Evolutionary conservation across 2,113 vertebrate species (phyloP), one percentile per base, ranked within the genome.

Genomic region (Calonectris borealis): DNA sequence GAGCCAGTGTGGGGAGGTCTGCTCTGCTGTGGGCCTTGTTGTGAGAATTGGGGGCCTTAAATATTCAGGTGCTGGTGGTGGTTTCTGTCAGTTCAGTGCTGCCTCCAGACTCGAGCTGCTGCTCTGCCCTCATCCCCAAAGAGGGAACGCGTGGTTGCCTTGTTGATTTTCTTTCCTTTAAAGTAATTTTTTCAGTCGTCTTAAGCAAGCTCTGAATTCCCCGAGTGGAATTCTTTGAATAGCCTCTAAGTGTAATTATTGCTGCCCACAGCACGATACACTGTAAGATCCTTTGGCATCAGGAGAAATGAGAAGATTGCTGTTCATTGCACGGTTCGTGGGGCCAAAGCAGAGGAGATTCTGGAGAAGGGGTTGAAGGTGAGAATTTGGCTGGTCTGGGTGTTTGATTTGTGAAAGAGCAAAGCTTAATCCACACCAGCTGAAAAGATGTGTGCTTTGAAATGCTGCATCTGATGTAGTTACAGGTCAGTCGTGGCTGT

Each of bases 291-390:
- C 94, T 99, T 99, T 18, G 99, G 99, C 29, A 99, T 99, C 97
- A 98, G 99, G 96, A 99, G 99, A 76, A 99, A 99, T 81, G 99
- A 99, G 98, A 99, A 99, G 98, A 99, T 99, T 88, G 99, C 99
- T 18, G 99, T 99, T 94, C 99, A 99, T 55, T 99, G 99, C 97
- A 99, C 99, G 3, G 99, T 99, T 88, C 99, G 99, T 3, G 99
- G 99, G 82, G 99, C 99, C 96, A 99, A 99, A 97, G 99, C 99
- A 32, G 99, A 99, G 97, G 99, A 99, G 90, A 99, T 99, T 78
- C 97, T 99, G 96, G 99, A 99, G 97, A 99, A 99, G 80, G 99
- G 99, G n/a, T 96, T 99, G 38, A 99, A 99, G 98, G 98, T 98
- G 83, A 96, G 96, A 21, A 11, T n/a, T 44, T 58, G 46, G 14